Percentiles rank a stretch among this genome's conserved stretches.
These are phyloP conservation scores for Lutraria rhynchaena DNA, from an alignment of 1,140 invertebrate species.

Conservation along the genomic window DNA sequence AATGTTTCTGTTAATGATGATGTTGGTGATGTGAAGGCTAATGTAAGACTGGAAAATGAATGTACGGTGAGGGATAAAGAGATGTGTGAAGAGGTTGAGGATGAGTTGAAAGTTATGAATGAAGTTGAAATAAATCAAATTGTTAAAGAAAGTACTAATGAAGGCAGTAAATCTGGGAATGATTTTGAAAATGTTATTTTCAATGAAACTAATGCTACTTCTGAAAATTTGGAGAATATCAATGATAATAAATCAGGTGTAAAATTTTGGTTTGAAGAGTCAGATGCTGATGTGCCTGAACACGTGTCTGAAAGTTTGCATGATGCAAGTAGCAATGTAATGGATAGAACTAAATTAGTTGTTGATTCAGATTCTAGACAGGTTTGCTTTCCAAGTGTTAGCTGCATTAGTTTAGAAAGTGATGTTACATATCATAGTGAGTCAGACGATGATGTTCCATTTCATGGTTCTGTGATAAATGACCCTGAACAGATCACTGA, in stretches of 20 bases:
- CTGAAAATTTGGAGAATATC: not conserved
- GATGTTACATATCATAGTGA: slow-evolving; percentile 58
- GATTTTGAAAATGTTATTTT: not conserved
- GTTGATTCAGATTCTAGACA: not conserved
- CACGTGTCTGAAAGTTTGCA: not conserved
- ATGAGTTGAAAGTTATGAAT: not conserved
- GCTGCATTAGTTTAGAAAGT: slow-evolving; percentile 47
- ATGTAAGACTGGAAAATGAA: not conserved
- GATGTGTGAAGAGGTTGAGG: not conserved
- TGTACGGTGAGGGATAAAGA: not conserved
- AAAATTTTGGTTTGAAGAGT: not conserved
- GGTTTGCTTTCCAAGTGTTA: not conserved
- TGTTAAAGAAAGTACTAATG: not conserved
- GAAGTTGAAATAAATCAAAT: not conserved
- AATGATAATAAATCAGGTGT: not conserved
- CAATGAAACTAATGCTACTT: slow-evolving; percentile 2
- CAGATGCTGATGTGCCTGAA: not conserved
- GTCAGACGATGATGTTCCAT: slow-evolving; percentile 12
- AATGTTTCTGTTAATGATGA: not conserved
- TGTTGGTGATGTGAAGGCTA: not conserved
- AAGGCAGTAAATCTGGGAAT: not conserved
- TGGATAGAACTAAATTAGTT: not conserved
- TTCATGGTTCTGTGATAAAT: not conserved
- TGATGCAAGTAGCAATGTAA: not conserved
- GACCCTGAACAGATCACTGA: too few relatives aligned